Percentiles rank a stretch among this genome's conserved stretches.
phyloP scores from a whole-genome alignment of 2,888 invertebrate genomes.

The Ferdinandea cuprea region DNA sequence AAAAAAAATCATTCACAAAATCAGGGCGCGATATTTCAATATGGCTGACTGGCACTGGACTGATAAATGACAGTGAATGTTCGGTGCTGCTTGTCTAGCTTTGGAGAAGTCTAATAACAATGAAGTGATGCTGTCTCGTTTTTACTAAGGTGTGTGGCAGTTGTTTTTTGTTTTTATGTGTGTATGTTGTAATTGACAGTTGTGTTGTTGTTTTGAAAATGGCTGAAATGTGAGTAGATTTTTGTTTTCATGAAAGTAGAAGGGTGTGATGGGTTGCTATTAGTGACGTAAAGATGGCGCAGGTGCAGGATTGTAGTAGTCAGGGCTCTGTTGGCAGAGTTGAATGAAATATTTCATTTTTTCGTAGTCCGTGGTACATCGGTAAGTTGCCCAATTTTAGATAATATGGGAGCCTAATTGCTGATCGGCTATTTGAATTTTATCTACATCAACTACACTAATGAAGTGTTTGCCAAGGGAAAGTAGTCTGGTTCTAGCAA shows the following conservation, averaged over 20 bases:
- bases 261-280: fast-evolving
- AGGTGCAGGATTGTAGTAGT: neutral
- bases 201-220: conserved; percentile 66
- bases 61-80: conserved; percentile 54
- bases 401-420: too few relatives aligned
- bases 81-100: conserved; percentile 47
- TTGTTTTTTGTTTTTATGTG: conserved; percentile 42
- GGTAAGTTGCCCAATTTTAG: too few relatives aligned
- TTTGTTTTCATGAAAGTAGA: conserved; percentile 4
- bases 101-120: conserved; percentile 61
- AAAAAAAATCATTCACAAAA: conserved; percentile 66
- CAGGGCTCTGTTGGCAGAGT: too few relatives aligned
- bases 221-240: conserved; percentile 39
- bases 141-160: conserved; percentile 51
- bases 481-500: too few relatives aligned
- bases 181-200: conserved; percentile 50
- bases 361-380: too few relatives aligned
- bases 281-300: neutral
- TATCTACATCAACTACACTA: too few relatives aligned
- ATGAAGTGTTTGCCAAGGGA: too few relatives aligned
- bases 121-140: conserved; percentile 20
- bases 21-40: conserved; percentile 75
- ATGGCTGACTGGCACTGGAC: conserved; percentile 67
- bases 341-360: too few relatives aligned
- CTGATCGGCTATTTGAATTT: too few relatives aligned